Base-by-base conservation (phyloP, 2,113 vertebrate genomes). In the Oryzias woworae region DNA sequence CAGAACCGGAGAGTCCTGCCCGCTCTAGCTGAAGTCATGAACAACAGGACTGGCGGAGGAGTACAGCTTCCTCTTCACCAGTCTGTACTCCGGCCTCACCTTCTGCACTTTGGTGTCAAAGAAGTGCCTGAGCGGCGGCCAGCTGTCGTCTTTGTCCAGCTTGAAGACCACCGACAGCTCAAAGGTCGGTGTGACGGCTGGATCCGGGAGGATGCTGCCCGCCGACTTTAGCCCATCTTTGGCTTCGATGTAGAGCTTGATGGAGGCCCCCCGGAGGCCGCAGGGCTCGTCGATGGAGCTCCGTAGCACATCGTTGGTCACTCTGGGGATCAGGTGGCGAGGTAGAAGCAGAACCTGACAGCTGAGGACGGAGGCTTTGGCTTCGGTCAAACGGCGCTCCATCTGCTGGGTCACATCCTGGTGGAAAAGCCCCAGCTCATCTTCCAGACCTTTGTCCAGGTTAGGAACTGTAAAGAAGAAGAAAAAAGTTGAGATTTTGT, bases 31-130 rank as follows among this genome's bases (percentile, higher is more conserved):
- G 60, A 84, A 91, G 8, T 92, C 84, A 1, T 88, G 82, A 45
- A 92, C 58, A 20, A 90, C 84, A 0, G 92, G 92, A 28, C 84
- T 91, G 23, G 89, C 92, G 0, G 92, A 93, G 2, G 92, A 93
- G 77, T 93, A 93, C 8, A 93, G 90, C 67, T 93, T 93, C 76
- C 79, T 84, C 81, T 93, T 93, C 53, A 93, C 82, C 67, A 93
- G 83, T 18, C 86, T 73, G 74, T 92, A 93, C 64, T 92, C 88
- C 0, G 91, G 66, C 43, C 85, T 85, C 59, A 93, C 82, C 73
- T 89, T 90, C 66, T 93, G 42, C 28, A 88, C 90, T 26, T 86
- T 88, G 12, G 47, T 36, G 0, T 82, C 78, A 4, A 93, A 91
- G 18, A 93, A 75, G 69, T 77, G 64, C 60, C 69, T 87, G 7